Percentiles rank a stretch among this genome's conserved stretches.
phyloP scores from a whole-genome alignment of 2,113 vertebrate species.

The Hippocampus zosterae region DNA sequence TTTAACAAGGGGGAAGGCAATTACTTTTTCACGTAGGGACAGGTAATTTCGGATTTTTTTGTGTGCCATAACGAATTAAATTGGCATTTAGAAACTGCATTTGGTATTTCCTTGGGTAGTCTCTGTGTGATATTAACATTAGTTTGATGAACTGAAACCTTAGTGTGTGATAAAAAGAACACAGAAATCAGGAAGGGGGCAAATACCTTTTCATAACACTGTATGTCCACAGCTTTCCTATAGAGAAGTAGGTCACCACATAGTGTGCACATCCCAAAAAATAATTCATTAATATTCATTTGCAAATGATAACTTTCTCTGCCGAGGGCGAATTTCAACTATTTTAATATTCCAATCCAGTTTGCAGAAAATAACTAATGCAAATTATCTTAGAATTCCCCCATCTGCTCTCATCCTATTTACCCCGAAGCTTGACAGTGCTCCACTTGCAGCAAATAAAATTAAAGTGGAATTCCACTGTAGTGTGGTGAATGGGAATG shows the following conservation, averaged over 20 bases:
- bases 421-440: conserved; percentile 37
- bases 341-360: conserved; percentile 56
- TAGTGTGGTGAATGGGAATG: neutral
- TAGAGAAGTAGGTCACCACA: conserved; percentile 55
- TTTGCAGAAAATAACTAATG: conserved; percentile 46
- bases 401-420: conserved; percentile 28
- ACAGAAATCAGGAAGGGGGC: too few species aligned
- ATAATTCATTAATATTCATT: conserved; percentile 55
- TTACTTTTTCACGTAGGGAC: too few species aligned
- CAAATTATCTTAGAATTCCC: conserved; percentile 45
- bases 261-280: conserved; percentile 51
- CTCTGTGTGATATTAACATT: too few species aligned
- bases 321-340: conserved; percentile 51
- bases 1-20: too few species aligned
- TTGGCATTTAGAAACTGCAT: too few species aligned
- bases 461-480: neutral
- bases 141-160: too few species aligned
- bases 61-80: too few species aligned
- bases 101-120: too few species aligned
- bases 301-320: conserved; percentile 45
- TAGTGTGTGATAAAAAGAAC: too few species aligned
- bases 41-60: too few species aligned
- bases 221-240: conserved; percentile 24
- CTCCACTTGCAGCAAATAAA: conserved; percentile 24
- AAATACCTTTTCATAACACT: too few species aligned